phyloP scores from a whole-genome alignment of 2,888 invertebrate species.

The Plutella xylostella region DNA sequence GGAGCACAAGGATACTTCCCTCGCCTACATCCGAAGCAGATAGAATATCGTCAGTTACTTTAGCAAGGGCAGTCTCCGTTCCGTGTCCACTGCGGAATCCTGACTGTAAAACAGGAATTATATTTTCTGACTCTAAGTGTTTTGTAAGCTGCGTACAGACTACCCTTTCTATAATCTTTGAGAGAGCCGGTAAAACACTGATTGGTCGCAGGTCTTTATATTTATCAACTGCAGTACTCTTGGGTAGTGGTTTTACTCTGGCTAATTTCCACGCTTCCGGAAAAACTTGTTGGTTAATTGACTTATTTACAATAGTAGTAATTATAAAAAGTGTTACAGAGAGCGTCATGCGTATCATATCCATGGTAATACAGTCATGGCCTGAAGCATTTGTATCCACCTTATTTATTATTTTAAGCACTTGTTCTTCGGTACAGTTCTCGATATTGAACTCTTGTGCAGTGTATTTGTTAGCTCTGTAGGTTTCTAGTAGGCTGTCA shows the following conservation, averaged over 20 bases:
- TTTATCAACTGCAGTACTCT: background rate
- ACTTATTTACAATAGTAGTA: background rate
- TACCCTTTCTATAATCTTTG: background rate
- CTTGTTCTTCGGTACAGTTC: background rate
- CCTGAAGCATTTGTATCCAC: background rate
- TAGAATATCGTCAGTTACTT: conserved; percentile 16
- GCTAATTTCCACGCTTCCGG: background rate
- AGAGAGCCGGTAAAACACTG: background rate
- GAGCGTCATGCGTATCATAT: background rate
- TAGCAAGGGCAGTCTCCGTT: conserved; percentile 18
- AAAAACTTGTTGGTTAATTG: background rate
- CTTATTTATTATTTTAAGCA: background rate
- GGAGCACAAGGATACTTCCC: conserved; percentile 15
- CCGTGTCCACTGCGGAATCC: background rate
- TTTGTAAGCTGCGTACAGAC: background rate
- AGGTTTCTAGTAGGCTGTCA: background rate
- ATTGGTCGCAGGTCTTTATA: background rate
- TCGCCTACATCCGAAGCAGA: conserved; percentile 13
- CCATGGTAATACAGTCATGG: background rate
- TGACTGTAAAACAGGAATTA: background rate
- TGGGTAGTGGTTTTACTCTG: background rate
- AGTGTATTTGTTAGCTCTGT: background rate
- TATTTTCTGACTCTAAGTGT: background rate
- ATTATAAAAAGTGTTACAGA: background rate
- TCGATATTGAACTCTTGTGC: background rate